Evolutionary conservation across 2,888 invertebrate species (phyloP).

Genomic region (Drosophila bunnanda): DNA sequence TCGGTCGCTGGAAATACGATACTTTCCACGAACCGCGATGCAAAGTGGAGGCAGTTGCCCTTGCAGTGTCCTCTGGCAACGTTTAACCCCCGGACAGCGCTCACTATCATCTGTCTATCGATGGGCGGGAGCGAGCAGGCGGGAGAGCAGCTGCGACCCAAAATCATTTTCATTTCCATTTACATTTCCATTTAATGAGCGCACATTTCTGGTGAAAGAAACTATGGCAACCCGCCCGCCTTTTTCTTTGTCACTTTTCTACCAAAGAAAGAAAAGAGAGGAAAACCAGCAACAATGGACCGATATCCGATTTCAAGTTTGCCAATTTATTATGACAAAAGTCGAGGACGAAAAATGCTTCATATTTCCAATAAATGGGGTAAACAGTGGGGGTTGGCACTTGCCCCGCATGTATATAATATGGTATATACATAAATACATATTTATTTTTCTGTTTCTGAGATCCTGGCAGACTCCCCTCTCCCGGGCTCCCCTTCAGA

Average conservation of each 20-base stretch:
- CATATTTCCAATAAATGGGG: constrained; percentile 44
- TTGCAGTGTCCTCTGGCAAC: constrained; percentile 39
- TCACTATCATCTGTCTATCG: constrained; percentile 14
- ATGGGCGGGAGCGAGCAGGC: neutral
- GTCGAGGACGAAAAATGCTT: constrained; percentile 45
- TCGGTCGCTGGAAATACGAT: constrained; percentile 30
- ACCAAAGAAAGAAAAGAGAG: neutral
- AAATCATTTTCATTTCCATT: constrained; percentile 40
- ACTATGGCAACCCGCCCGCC: constrained; percentile 54
- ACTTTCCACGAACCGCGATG: constrained; percentile 34
- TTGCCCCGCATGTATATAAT: neutral
- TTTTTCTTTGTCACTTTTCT: constrained; percentile 35
- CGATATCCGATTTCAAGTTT: constrained; percentile 69
- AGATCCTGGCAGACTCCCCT: constrained; percentile 4
- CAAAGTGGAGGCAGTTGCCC: constrained; percentile 33
- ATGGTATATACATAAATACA: neutral
- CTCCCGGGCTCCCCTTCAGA: constrained; percentile 54
- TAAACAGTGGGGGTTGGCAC: neutral
- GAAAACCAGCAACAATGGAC: constrained; percentile 13
- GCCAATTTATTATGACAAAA: constrained; percentile 63
- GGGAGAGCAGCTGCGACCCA: constrained; percentile 26
- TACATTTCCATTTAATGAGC: constrained; percentile 60
- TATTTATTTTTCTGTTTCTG: constrained; percentile 7
- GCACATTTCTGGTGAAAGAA: constrained; percentile 32
- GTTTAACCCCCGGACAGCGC: constrained; percentile 16